phyloP scores from a whole-genome alignment of 2,113 vertebrate genomes.

The Lutjanus erythropterus region DNA sequence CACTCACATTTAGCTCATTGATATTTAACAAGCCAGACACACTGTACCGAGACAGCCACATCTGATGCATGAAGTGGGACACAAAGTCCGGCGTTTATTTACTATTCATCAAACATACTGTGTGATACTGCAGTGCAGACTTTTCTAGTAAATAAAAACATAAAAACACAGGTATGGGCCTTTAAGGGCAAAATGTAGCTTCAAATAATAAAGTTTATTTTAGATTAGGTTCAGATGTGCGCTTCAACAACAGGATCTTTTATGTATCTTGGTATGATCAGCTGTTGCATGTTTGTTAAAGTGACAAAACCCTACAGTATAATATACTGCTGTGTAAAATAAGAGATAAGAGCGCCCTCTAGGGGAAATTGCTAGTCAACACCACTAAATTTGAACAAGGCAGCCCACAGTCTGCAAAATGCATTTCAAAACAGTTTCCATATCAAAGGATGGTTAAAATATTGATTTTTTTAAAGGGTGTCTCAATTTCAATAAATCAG shows the following conservation, averaged over 20 bases:
- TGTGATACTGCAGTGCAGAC: not conserved
- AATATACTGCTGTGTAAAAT: not conserved
- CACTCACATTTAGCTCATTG: not conserved
- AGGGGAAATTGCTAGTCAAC: not conserved
- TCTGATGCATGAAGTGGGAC: not conserved
- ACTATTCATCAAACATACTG: not conserved
- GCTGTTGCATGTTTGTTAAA: not conserved
- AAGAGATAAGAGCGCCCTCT: constrained; percentile 28
- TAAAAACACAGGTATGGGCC: not conserved
- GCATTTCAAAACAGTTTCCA: too few relatives aligned
- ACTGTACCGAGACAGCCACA: not conserved
- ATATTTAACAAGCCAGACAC: not conserved
- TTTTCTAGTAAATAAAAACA: not conserved
- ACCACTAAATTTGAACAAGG: not conserved
- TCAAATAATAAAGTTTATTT: not conserved
- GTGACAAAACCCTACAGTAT: not conserved
- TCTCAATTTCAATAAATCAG: too few relatives aligned
- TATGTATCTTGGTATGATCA: not conserved
- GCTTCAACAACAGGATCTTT: not conserved
- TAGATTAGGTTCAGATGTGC: not conserved
- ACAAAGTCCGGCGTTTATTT: too few relatives aligned
- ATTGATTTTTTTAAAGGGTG: too few relatives aligned
- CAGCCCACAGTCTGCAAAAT: not conserved
- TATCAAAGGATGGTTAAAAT: too few relatives aligned
- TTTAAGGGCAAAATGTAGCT: not conserved